Evolutionary conservation across 2,888 invertebrate species (phyloP).

Genomic region (Glyphotaelius pellucidus): DNA sequence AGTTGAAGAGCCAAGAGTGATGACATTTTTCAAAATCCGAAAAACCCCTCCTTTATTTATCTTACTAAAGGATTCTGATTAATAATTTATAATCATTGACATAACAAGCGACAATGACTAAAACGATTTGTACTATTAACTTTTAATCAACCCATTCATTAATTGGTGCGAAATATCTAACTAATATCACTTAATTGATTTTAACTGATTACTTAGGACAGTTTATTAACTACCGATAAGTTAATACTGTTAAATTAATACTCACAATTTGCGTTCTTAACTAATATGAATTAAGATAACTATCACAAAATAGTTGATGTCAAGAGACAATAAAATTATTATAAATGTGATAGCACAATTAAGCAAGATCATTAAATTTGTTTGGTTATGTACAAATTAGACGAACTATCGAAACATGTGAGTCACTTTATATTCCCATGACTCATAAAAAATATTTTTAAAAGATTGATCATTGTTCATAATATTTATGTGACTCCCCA

Average conservation of each 20-base stretch:
- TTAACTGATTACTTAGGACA: not conserved
- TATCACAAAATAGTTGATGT: not conserved
- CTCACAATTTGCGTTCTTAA: not conserved
- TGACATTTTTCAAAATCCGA: not conserved
- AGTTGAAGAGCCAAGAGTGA: too few species aligned
- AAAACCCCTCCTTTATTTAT: too few species aligned
- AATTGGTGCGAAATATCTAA: not conserved
- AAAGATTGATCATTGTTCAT: not conserved
- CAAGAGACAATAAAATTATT: not conserved
- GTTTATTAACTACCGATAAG: not conserved
- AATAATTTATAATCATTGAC: not conserved
- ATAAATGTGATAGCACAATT: not conserved
- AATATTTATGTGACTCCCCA: not conserved
- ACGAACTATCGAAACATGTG: not conserved
- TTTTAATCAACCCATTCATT: not conserved
- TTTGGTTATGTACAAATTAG: not conserved
- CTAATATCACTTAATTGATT: not conserved
- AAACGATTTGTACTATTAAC: not conserved
- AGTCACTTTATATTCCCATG: not conserved
- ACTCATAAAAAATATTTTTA: not conserved
- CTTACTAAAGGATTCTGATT: not conserved
- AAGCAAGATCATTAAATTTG: not conserved
- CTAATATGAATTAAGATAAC: not conserved
- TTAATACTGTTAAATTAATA: not conserved
- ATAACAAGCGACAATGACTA: not conserved